Percentiles rank a stretch among this genome's conserved stretches.
Conservation (phyloP, 2,113 vertebrate species). For the Synchiropus splendidus region DNA sequence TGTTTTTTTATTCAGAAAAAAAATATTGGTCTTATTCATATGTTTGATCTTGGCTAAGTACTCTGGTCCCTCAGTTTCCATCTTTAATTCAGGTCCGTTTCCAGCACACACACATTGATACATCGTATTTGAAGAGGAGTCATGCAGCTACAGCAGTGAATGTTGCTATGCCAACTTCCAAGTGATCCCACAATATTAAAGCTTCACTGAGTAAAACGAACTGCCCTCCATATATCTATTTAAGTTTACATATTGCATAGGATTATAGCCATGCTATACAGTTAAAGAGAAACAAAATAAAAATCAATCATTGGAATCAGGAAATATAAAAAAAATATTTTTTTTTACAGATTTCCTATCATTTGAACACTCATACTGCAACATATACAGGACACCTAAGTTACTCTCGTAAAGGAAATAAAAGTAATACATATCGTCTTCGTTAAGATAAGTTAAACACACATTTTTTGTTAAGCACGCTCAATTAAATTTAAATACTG, state of each 20-base stretch:
- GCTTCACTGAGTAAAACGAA: slow-evolving; percentile 75
- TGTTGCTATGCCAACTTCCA: slow-evolving; percentile 76
- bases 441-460: slow-evolving; percentile 60
- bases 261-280: slow-evolving; percentile 94
- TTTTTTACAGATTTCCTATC: slow-evolving; percentile 70
- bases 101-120: slow-evolving; percentile 81
- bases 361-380: slow-evolving; percentile 89
- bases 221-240: slow-evolving; percentile 83
- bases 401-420: slow-evolving; percentile 73
- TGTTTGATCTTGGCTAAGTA: slow-evolving; percentile 80
- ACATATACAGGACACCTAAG: slow-evolving; percentile 82
- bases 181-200: slow-evolving; percentile 78
- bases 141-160: slow-evolving; percentile 91
- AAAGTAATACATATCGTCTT: slow-evolving; percentile 62
- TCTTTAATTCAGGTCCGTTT: slow-evolving; percentile 66
- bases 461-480: slow-evolving; percentile 60
- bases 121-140: slow-evolving; percentile 80
- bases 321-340: slow-evolving; percentile 63
- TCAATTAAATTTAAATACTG: slow-evolving; percentile 67
- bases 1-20: slow-evolving; percentile 80
- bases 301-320: slow-evolving; percentile 77
- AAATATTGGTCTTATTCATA: slow-evolving; percentile 86
- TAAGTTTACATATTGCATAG: slow-evolving; percentile 91
- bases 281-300: slow-evolving; percentile 56
- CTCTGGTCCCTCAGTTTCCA: slow-evolving; percentile 63